These are phyloP conservation scores for Branchellion lobata DNA, from an alignment of 2,888 invertebrate species.

Conservation along the genomic window DNA sequence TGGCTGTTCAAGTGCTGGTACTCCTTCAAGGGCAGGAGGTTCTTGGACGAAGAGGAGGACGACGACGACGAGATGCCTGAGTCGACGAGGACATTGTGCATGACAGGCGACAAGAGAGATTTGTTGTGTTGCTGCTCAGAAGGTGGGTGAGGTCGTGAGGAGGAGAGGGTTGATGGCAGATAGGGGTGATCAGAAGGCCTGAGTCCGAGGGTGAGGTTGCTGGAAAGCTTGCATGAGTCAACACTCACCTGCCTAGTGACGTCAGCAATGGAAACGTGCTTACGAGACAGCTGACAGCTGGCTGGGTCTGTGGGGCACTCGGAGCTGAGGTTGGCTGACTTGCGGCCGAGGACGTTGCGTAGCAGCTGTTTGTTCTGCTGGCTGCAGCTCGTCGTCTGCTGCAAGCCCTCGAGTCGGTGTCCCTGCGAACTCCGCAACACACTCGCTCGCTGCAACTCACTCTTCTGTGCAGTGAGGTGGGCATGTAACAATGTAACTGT, in stretches of 20 bases:
- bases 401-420: not conserved
- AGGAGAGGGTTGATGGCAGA: conserved; percentile 2
- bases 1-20: not conserved
- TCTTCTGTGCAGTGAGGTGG: not conserved
- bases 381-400: too few species aligned
- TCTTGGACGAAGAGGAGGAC: conserved; percentile 30
- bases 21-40: not conserved
- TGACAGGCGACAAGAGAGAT: conserved; percentile 16
- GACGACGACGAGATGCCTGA: conserved; percentile 25
- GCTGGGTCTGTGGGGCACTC: not conserved
- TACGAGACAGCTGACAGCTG: not conserved
- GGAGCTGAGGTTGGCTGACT: not conserved
- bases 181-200: not conserved
- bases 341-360: not conserved
- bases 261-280: not conserved
- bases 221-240: not conserved
- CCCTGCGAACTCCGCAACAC: not conserved
- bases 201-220: not conserved
- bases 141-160: not conserved
- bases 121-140: not conserved
- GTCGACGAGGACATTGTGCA: conserved; percentile 32
- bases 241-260: not conserved
- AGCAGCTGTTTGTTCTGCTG: conserved; percentile 1
- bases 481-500: too few species aligned
- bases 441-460: not conserved